Evolutionary conservation across 92 coral and sea anemone species (phyloP).

Genomic region (Hydrozoanthus gracilis): DNA sequence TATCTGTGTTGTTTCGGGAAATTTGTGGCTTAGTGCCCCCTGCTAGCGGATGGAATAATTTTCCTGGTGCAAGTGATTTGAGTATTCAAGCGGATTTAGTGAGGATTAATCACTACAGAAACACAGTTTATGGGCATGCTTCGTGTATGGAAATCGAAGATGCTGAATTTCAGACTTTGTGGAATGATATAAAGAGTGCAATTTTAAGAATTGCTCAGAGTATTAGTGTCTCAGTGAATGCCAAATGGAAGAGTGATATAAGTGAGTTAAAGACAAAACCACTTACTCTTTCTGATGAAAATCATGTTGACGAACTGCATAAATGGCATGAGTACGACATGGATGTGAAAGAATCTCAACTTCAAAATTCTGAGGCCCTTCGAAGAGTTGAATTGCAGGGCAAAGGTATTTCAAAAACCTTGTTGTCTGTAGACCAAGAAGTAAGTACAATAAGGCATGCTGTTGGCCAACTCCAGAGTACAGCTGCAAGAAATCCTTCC

Average conservation of each 20-base stretch:
- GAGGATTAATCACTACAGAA: constrained; percentile 51
- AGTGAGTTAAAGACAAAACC: neutral
- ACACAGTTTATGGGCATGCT: constrained; percentile 33
- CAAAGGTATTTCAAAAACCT: neutral
- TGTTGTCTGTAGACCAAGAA: neutral
- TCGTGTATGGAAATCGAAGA: too few species aligned
- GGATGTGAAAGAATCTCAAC: neutral
- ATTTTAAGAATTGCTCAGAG: neutral
- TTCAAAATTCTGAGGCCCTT: neutral
- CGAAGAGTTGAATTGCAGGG: neutral
- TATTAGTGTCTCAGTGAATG: neutral
- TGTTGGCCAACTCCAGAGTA: neutral
- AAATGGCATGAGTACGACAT: neutral
- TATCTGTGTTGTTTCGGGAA: constrained; percentile 52
- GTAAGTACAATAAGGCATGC: neutral
- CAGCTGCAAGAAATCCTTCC: too few species aligned
- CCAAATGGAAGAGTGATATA: neutral
- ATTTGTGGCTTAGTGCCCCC: constrained; percentile 49
- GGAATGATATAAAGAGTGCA: neutral
- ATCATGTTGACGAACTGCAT: neutral
- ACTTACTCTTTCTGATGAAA: neutral
- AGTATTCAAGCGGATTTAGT: constrained; percentile 40
- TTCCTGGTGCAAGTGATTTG: constrained; percentile 45
- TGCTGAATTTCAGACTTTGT: too few species aligned
- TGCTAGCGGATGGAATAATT: constrained; percentile 49